Evolutionary conservation across 1,140 invertebrate species (phyloP), one percentile per base, ranked within the genome.

Genomic region (Diploscapter pachys): DNA sequence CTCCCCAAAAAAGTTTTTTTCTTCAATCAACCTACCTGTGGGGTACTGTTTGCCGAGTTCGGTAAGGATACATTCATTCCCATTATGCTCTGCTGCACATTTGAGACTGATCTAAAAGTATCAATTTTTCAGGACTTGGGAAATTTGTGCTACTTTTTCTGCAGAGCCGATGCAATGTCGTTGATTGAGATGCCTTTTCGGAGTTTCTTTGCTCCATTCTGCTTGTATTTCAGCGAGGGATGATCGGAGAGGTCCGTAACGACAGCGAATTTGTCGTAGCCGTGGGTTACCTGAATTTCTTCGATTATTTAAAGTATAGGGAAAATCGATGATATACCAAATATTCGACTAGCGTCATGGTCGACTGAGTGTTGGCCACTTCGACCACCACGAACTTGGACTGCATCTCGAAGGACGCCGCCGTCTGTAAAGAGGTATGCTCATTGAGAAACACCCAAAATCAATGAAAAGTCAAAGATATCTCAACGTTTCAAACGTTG

Each of bases 321-420:
- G 2, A 59, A 59, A 59, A 59, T 49, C 3, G 48, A 11, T 56
- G 5, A 2, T 52, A 67, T 69, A 74, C 73, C 73, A 74, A 56
- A 49, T 74, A 74, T 63, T 74, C 63, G 2, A 74, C 73, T 13
- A 74, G 73, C 51, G 73, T 74, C 73, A 74, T 74, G 54, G 73
- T 74, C 52, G 64, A 59, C 8, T 64, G 68, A 3, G 73, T 66
- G 8, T 64, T 74, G 8, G 63, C 70, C 56, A 74, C 73, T 69
- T 74, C 73, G 8, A 74, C 73, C 55, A 74, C 73, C 4, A 74
- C 73, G 63, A 66, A 74, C 56, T 74, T 74, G 4, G 73, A 74
- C 48, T 68, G 66, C 11, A 74, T 55, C 73, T 31, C 31, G 31
- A 31, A 31, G 31, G 31, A 31, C 31, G 31, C 31, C 31, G 31